These are phyloP conservation scores for Lepilemur ruficaudatus DNA, from an alignment of 2,797 vertebrate species.

Conservation along the genomic window DNA sequence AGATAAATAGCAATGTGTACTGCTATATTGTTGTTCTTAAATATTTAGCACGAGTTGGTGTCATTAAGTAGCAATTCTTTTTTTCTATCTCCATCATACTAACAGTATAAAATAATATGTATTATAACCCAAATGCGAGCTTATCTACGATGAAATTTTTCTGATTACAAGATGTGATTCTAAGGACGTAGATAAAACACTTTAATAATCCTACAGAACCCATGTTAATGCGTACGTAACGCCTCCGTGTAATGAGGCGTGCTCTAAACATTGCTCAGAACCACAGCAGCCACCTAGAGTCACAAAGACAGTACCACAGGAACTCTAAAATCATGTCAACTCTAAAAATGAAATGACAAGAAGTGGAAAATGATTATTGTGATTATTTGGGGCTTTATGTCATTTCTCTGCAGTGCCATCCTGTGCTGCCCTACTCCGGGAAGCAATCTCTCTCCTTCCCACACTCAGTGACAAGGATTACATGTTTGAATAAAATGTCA, in stretches of 20 bases:
- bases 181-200: background rate
- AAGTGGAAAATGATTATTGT: background rate
- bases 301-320: background rate
- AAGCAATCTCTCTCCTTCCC: conserved; percentile 30
- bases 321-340: background rate
- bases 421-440: background rate
- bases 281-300: background rate
- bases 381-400: background rate
- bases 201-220: conserved; percentile 8
- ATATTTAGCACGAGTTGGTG: background rate
- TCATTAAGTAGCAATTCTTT: background rate
- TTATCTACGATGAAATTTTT: background rate
- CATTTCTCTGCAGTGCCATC: background rate
- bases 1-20: conserved; percentile 11
- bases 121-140: background rate
- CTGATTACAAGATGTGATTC: background rate
- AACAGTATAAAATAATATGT: conserved; percentile 1
- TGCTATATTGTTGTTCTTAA: conserved; percentile 24
- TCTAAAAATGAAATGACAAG: background rate
- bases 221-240: background rate
- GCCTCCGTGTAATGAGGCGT: background rate
- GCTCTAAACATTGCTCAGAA: conserved; percentile 11
- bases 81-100: conserved; percentile 57
- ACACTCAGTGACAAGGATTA: conserved; percentile 47
- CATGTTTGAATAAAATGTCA: conserved; percentile 63